Percentiles rank a stretch among this genome's conserved stretches.
Evolutionary conservation across 1,140 invertebrate species (phyloP).

Genomic region (Ganaspis sp.): DNA sequence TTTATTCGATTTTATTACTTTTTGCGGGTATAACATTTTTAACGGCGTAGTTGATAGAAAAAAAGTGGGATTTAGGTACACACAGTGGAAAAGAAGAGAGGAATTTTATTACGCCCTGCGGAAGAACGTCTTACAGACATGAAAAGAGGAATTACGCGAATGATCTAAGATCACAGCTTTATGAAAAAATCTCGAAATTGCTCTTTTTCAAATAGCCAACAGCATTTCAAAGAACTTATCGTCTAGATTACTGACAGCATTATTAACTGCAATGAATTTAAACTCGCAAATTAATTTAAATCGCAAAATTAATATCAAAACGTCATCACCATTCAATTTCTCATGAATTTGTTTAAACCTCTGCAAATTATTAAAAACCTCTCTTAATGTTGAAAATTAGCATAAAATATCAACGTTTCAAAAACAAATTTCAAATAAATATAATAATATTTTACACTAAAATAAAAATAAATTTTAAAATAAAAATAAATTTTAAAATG

Average conservation of each 20-base stretch:
- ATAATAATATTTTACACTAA: too few relatives aligned
- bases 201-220: conserved; percentile 19
- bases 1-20: conserved; percentile 5
- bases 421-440: too few relatives aligned
- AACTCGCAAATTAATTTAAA: neutral
- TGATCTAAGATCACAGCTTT: conserved; percentile 20
- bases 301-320: neutral
- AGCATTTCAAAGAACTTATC: neutral
- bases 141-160: conserved; percentile 23
- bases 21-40: neutral
- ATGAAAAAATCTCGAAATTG: conserved; percentile 19
- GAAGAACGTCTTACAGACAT: conserved; percentile 18
- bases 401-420: too few relatives aligned
- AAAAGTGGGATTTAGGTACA: neutral
- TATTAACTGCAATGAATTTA: neutral
- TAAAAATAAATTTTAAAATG: too few relatives aligned
- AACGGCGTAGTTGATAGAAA: neutral
- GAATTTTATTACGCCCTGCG: conserved; percentile 27
- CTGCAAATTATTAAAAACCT: too few relatives aligned
- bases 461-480: too few relatives aligned
- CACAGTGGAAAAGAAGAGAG: neutral
- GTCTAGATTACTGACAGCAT: neutral
- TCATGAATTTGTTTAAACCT: too few relatives aligned
- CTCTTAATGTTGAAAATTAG: too few relatives aligned
- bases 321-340: too few relatives aligned